phyloP scores from a whole-genome alignment of 2,888 invertebrate genomes.

The Trissolcus japonicus region DNA sequence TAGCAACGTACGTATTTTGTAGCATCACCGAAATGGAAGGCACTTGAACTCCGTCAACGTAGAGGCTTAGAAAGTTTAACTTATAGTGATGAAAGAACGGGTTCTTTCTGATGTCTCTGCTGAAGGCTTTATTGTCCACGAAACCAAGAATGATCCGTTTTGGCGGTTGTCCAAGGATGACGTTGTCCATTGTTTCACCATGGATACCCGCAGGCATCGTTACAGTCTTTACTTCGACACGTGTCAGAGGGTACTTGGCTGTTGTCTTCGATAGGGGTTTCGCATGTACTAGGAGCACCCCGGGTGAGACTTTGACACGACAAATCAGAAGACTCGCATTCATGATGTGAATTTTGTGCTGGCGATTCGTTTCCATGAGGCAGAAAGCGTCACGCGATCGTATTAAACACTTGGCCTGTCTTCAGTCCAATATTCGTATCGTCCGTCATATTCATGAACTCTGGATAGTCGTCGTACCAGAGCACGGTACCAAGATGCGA shows the following conservation, averaged over 20 bases:
- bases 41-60: neutral
- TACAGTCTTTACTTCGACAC: no score
- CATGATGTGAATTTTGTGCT: neutral
- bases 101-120: neutral
- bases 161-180: constrained; percentile 23
- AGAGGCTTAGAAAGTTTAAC: neutral
- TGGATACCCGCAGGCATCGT: no score
- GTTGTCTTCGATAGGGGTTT: constrained; percentile 45
- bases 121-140: neutral
- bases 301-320: neutral
- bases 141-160: neutral
- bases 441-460: constrained; percentile 6
- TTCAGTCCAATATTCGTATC: neutral
- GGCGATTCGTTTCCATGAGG: neutral
- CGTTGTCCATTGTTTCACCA: no score
- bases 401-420: neutral
- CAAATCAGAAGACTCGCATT: neutral
- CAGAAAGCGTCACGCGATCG: neutral
- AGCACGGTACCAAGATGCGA: constrained; percentile 51
- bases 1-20: no score
- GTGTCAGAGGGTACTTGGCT: constrained; percentile 46
- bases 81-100: neutral
- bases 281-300: no score
- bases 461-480: constrained; percentile 29
- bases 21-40: neutral